Conservation (phyloP, 1,140 invertebrate species). For the Helicoverpa armigera region DNA sequence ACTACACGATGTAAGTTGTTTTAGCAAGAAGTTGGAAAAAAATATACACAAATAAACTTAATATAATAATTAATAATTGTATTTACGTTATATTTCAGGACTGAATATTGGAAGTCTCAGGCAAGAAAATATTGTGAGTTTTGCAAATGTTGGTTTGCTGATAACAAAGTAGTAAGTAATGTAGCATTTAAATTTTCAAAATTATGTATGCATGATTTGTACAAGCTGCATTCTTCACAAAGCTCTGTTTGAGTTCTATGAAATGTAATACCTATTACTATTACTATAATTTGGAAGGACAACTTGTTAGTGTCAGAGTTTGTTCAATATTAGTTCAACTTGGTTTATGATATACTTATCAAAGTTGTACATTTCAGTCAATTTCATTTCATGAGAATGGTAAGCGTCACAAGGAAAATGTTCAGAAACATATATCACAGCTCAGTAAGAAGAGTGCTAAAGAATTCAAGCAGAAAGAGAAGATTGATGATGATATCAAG, state of each 20-base stretch:
- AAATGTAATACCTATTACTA: background rate
- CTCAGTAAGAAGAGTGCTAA: conserved; percentile 94
- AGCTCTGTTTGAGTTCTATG: background rate
- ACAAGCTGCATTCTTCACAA: background rate
- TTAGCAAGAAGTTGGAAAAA: no score
- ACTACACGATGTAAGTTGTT: background rate
- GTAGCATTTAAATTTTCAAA: background rate
- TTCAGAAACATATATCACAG: conserved; percentile 94
- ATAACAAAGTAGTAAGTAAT: conserved; percentile 96
- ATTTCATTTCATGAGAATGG: conserved; percentile 98
- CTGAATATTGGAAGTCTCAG: conserved; percentile 99
- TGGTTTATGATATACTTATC: background rate
- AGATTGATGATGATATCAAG: conserved; percentile 93
- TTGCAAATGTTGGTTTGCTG: conserved; percentile 99
- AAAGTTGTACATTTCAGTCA: conserved; percentile 88
- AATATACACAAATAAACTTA: no score
- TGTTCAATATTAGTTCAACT: background rate
- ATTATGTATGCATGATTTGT: background rate
- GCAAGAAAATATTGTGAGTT: conserved; percentile 98
- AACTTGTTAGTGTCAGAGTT: background rate
- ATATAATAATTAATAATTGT: background rate
- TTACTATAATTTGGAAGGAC: background rate
- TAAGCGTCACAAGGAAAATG: conserved; percentile 97
- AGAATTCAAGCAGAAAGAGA: conserved; percentile 91
- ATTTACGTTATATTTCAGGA: conserved; percentile 87